These are phyloP conservation scores for Andricus grossulariae DNA, from an alignment of 1,140 invertebrate species.

Conservation along the genomic window DNA sequence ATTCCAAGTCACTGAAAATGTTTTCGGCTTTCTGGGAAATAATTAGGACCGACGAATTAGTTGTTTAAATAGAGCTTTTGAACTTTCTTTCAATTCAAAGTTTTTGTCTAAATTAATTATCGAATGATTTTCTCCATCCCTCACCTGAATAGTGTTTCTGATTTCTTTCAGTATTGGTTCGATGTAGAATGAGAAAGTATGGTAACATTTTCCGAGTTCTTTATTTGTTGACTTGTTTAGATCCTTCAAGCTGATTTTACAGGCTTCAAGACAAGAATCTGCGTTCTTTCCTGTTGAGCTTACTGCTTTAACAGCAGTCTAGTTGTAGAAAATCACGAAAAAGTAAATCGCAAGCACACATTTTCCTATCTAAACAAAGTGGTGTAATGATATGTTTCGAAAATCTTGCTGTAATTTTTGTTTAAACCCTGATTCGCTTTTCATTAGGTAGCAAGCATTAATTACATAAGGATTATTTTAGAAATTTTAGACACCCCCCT, in stretches of 20 bases:
- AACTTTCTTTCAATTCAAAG: not conserved
- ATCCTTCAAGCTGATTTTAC: conserved; percentile 2
- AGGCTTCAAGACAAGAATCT: conserved; percentile 10
- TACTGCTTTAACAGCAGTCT: conserved; percentile 8
- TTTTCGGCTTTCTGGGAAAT: not conserved
- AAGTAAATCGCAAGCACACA: not conserved
- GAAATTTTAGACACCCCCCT: too few relatives aligned
- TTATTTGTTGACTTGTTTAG: conserved; percentile 8
- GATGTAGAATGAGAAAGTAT: conserved; percentile 1
- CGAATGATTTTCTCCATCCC: not conserved
- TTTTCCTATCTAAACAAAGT: not conserved
- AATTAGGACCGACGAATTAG: not conserved
- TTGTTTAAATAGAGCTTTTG: not conserved
- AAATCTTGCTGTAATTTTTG: too few relatives aligned
- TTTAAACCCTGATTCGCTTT: too few relatives aligned
- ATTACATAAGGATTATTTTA: too few relatives aligned
- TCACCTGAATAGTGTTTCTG: not conserved
- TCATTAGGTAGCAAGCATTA: too few relatives aligned
- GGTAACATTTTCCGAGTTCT: not conserved
- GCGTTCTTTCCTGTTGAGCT: conserved; percentile 5
- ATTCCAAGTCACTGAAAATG: not conserved
- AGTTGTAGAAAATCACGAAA: conserved; percentile 16
- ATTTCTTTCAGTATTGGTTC: not conserved
- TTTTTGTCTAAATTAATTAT: not conserved
- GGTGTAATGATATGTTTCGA: too few relatives aligned